These are phyloP conservation scores for Liolophura sinensis DNA, from an alignment of 1,140 invertebrate genomes.

Conservation along the genomic window DNA sequence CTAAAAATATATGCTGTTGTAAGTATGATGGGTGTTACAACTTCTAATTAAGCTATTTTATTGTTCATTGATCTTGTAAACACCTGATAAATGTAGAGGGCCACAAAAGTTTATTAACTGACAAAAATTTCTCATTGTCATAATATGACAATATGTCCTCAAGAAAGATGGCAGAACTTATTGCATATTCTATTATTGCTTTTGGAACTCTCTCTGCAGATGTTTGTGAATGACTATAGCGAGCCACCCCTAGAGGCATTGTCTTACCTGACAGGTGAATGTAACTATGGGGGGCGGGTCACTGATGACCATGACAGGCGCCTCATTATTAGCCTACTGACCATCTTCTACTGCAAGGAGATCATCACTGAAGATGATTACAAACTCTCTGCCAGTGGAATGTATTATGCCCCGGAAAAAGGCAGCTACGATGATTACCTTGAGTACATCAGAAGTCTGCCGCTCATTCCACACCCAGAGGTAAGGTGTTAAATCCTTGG, in stretches of 20 bases:
- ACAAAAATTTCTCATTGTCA: not conserved
- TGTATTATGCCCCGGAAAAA: slow-evolving; percentile 74
- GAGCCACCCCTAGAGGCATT: slow-evolving; percentile 54
- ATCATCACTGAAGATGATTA: slow-evolving; percentile 65
- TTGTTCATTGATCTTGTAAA: too few species aligned
- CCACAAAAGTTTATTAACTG: not conserved
- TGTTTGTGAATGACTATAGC: slow-evolving; percentile 59
- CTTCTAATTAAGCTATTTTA: too few species aligned
- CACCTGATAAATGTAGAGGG: too few species aligned
- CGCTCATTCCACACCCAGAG: slow-evolving; percentile 57
- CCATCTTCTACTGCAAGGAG: slow-evolving; percentile 52
- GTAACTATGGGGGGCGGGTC: slow-evolving; percentile 59
- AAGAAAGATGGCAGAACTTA: not conserved
- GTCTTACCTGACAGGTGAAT: slow-evolving; percentile 56
- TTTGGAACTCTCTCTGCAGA: slow-evolving; percentile 37
- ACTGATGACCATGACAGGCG: slow-evolving; percentile 57
- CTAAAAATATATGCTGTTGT: not conserved
- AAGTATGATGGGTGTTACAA: too few species aligned
- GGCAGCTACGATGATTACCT: slow-evolving; percentile 73
- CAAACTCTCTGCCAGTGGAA: slow-evolving; percentile 65
- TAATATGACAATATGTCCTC: not conserved
- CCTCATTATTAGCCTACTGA: slow-evolving; percentile 53
- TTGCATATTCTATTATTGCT: not conserved
- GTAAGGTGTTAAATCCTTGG: too few species aligned
- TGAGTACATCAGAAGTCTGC: slow-evolving; percentile 72